Evolutionary conservation across 2,888 invertebrate genomes (phyloP).

Genomic region (Pogonocherus hispidulus): DNA sequence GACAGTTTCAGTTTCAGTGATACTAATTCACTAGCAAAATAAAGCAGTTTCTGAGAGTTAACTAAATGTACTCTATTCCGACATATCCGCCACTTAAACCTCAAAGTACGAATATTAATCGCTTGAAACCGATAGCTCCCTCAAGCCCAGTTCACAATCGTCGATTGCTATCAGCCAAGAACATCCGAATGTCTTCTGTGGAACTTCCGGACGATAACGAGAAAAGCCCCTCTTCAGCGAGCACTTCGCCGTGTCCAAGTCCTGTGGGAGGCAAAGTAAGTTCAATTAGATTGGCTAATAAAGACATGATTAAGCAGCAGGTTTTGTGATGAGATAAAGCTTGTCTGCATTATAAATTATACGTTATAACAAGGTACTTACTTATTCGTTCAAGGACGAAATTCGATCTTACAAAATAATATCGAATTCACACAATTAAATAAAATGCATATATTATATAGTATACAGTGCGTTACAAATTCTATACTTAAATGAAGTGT

Average conservation of each 20-base stretch:
- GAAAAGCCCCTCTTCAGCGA: slow-evolving; percentile 91
- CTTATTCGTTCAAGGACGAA: too few species aligned
- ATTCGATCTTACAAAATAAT: too few species aligned
- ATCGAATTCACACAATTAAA: too few species aligned
- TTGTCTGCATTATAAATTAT: too few species aligned
- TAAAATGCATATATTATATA: too few species aligned
- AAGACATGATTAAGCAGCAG: background rate
- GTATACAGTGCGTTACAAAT: too few species aligned
- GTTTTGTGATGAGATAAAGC: too few species aligned
- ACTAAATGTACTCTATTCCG: background rate
- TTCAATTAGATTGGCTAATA: slow-evolving; percentile 2
- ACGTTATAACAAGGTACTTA: too few species aligned
- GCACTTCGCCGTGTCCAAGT: slow-evolving; percentile 94
- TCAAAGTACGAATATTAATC: slow-evolving; percentile 5
- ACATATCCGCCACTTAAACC: background rate
- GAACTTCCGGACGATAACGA: slow-evolving; percentile 93
- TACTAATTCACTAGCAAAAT: too few species aligned
- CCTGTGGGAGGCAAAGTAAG: slow-evolving; percentile 72
- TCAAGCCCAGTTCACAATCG: slow-evolving; percentile 93
- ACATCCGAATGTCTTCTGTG: slow-evolving; percentile 92
- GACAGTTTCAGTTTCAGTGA: too few species aligned
- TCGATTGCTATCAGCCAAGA: slow-evolving; percentile 83
- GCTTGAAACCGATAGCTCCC: slow-evolving; percentile 75
- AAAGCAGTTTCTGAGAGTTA: background rate
- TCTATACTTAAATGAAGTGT: too few species aligned